phyloP scores from a whole-genome alignment of 23 tunicate species.

The Botrylloides violaceus region DNA sequence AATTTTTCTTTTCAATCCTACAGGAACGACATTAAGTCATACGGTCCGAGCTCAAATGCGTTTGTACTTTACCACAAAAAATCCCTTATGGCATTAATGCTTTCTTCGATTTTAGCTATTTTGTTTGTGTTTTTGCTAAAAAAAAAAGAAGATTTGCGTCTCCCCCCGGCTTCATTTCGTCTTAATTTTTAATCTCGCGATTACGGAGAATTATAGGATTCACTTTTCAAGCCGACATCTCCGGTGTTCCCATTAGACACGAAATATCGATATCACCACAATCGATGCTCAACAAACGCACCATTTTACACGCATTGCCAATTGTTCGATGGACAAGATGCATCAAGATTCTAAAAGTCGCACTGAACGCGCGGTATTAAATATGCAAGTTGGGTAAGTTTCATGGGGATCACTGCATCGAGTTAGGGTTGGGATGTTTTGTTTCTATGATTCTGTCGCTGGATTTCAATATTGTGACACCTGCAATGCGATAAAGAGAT shows the following conservation, averaged over 20 bases:
- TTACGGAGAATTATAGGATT: slow-evolving; percentile 11
- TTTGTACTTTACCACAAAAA: too few species aligned
- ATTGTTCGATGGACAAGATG: too few species aligned
- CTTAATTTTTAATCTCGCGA: slow-evolving; percentile 26
- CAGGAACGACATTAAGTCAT: too few species aligned
- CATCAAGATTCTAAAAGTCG: too few species aligned
- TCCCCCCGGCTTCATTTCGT: slow-evolving; percentile 16
- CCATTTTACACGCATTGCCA: too few species aligned
- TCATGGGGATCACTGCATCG: neutral
- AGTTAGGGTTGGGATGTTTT: neutral
- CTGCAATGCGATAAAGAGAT: slow-evolving; percentile 20
- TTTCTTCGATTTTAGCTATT: neutral
- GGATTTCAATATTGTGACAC: slow-evolving; percentile 11
- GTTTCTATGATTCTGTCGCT: neutral
- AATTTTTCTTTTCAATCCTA: too few species aligned
- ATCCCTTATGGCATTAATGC: neutral
- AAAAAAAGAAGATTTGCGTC: neutral
- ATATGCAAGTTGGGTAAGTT: too few species aligned
- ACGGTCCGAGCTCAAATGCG: too few species aligned
- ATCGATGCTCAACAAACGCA: neutral
- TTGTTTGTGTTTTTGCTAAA: neutral
- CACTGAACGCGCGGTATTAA: too few species aligned
- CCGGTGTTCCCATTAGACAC: neutral
- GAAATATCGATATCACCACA: neutral
- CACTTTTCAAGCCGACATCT: neutral